phyloP scores from a whole-genome alignment of 1,140 invertebrate genomes.

The Cotesia glomerata region DNA sequence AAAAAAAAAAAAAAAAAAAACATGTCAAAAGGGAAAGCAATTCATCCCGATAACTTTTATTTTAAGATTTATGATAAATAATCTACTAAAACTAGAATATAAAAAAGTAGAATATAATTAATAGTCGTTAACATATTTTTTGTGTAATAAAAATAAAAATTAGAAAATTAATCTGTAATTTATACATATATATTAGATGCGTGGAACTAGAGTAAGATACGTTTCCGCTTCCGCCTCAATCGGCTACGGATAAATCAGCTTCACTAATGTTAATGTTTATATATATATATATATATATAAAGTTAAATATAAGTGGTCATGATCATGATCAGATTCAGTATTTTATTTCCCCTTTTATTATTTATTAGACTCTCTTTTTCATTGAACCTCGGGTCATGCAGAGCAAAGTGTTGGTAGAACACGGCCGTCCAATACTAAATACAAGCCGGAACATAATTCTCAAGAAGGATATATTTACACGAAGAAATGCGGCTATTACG shows the following conservation, averaged over 20 bases:
- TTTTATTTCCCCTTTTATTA: not conserved
- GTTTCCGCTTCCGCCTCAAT: slow-evolving; percentile 12
- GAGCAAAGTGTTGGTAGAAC: not conserved
- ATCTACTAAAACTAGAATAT: not conserved
- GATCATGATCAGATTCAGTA: not conserved
- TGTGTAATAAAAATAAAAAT: not conserved
- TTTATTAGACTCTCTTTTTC: slow-evolving; percentile 21
- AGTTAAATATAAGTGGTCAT: not conserved
- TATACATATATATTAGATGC: not conserved
- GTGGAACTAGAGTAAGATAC: not conserved
- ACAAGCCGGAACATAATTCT: slow-evolving; percentile 11
- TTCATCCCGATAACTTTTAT: not conserved
- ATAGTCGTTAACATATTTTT: not conserved
- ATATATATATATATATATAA: not conserved
- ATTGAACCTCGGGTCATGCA: slow-evolving; percentile 10
- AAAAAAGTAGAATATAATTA: no score
- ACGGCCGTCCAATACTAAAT: not conserved
- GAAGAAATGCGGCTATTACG: slow-evolving; percentile 10
- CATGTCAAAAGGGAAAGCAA: not conserved
- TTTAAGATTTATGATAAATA: not conserved
- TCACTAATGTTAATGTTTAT: not conserved
- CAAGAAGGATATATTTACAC: slow-evolving; percentile 17
- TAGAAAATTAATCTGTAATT: not conserved
- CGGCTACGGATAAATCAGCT: not conserved
- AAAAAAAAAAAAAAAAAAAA: not conserved